phyloP scores from a whole-genome alignment of 2,888 invertebrate genomes.

The Polydrusus tereticollis region DNA sequence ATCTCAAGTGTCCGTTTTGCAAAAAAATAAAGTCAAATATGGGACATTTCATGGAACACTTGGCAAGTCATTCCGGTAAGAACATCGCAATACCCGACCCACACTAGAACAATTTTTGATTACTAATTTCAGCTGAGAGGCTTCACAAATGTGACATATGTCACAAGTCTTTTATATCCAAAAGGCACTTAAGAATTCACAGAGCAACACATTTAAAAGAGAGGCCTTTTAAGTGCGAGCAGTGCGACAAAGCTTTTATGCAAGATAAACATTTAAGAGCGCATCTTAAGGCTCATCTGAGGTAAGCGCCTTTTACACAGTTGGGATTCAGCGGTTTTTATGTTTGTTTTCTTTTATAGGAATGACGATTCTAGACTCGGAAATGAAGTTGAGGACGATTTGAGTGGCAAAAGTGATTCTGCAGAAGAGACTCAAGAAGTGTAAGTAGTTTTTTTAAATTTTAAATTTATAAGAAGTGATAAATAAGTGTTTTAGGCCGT shows the following conservation, averaged over 20 bases:
- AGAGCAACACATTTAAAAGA: conserved; percentile 52
- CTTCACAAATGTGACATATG: conserved; percentile 55
- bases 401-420: neutral
- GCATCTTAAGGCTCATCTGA: conserved; percentile 50
- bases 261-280: conserved; percentile 47
- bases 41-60: conserved; percentile 60
- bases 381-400: too few relatives aligned
- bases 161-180: conserved; percentile 55
- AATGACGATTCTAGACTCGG: too few relatives aligned
- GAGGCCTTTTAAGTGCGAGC: conserved; percentile 51
- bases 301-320: too few relatives aligned
- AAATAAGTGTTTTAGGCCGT: conserved; percentile 28
- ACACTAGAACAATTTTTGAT: neutral
- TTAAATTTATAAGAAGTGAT: neutral
- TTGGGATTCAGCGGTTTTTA: too few relatives aligned
- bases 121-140: conserved; percentile 49
- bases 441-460: neutral
- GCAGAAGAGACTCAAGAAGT: neutral
- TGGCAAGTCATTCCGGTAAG: conserved; percentile 59
- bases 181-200: conserved; percentile 56
- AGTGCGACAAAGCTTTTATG: conserved; percentile 53
- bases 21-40: conserved; percentile 54
- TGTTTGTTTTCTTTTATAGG: too few relatives aligned
- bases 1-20: conserved; percentile 59
- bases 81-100: neutral